Conservation (phyloP, 2,797 vertebrate genomes). For the Selene dorsalis region DNA sequence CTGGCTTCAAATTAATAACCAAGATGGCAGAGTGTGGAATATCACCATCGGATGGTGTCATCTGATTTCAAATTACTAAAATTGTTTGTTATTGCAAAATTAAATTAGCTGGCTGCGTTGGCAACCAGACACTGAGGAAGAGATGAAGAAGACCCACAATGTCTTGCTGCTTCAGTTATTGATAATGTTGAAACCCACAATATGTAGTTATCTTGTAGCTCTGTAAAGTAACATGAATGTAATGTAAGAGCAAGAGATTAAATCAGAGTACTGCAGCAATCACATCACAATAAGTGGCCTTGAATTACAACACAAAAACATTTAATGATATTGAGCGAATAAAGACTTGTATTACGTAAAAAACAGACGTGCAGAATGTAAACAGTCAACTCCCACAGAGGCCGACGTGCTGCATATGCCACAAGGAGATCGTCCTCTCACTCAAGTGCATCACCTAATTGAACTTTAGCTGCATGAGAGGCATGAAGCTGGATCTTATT, state of each 20-base stretch:
- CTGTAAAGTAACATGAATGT: neutral
- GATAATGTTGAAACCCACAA: neutral
- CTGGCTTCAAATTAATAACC: constrained; percentile 34
- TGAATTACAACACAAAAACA: neutral
- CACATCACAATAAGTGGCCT: neutral
- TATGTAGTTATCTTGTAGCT: neutral
- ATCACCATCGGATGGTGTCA: constrained; percentile 15
- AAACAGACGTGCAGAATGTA: neutral
- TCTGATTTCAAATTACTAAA: constrained; percentile 32
- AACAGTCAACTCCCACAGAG: constrained; percentile 13
- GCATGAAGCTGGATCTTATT: constrained; percentile 64
- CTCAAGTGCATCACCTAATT: constrained; percentile 59
- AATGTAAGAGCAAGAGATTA: neutral
- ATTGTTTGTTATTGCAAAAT: constrained; percentile 36
- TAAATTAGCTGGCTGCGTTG: neutral
- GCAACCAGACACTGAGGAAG: neutral
- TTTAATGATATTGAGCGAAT: neutral
- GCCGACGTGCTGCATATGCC: constrained; percentile 7
- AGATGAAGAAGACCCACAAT: neutral
- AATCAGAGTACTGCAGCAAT: neutral
- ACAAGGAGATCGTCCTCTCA: constrained; percentile 34
- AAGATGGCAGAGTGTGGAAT: constrained; percentile 3
- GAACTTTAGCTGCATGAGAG: constrained; percentile 59
- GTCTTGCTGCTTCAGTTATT: neutral
- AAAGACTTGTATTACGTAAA: neutral